phyloP scores from a whole-genome alignment of 2,113 vertebrate genomes.

The Callionymus lyra region DNA sequence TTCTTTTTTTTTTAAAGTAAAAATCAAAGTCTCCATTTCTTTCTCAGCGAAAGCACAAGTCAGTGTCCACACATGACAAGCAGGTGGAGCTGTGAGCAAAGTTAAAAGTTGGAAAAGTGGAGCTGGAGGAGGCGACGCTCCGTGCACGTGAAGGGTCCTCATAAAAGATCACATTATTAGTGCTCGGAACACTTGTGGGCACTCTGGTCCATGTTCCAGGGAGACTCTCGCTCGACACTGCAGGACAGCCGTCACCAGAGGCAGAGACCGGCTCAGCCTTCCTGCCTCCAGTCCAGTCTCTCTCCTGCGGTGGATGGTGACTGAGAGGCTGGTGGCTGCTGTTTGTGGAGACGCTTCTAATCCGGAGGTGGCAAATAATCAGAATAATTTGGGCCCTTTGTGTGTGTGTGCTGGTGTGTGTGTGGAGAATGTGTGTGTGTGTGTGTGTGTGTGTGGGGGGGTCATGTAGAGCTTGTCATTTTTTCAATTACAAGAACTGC shows the following conservation, averaged over 20 bases:
- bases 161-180: constrained; percentile 7
- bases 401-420: constrained; percentile 16
- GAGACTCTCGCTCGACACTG: constrained; percentile 22
- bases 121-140: constrained; percentile 8
- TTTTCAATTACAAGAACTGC: constrained; percentile 70
- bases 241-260: constrained; percentile 35
- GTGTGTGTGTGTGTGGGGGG: constrained; percentile 35
- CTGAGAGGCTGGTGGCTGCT: constrained; percentile 34
- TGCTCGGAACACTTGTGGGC: constrained; percentile 16
- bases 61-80: constrained; percentile 67
- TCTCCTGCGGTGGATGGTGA: constrained; percentile 29
- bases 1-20: too few species aligned
- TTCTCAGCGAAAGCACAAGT: constrained; percentile 24
- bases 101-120: constrained; percentile 45
- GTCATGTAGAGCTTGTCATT: constrained; percentile 67
- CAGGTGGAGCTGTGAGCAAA: constrained; percentile 79
- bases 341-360: constrained; percentile 40
- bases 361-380: constrained; percentile 62
- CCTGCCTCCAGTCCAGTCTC: constrained; percentile 42
- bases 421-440: constrained; percentile 20
- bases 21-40: neutral
- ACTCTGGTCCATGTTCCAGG: constrained; percentile 13
- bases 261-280: constrained; percentile 42
- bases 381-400: constrained; percentile 56
- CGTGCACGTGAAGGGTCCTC: constrained; percentile 10